Percentiles rank a stretch among this genome's conserved stretches.
Evolutionary conservation across 1,140 invertebrate species (phyloP).

Genomic region (Musca vetustissima): DNA sequence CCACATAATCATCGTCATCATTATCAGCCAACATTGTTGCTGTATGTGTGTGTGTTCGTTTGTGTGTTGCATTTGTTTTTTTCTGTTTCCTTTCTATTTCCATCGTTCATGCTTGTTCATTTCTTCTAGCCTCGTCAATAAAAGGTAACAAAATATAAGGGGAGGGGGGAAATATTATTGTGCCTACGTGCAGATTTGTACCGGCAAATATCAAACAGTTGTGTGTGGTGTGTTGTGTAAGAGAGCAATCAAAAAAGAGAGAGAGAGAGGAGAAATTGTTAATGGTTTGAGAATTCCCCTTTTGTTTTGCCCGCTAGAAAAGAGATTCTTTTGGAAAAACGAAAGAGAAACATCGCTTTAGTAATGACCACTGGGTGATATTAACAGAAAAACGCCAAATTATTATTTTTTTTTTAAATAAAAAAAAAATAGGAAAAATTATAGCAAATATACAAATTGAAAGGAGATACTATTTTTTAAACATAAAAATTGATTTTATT

Average conservation of each 20-base stretch:
- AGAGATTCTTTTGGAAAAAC: neutral
- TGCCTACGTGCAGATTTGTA: conserved; percentile 18
- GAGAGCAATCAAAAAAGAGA: neutral
- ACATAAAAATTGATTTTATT: no score
- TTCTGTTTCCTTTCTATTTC: neutral
- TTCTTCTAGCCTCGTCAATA: neutral
- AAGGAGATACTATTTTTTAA: no score
- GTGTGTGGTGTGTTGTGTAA: neutral
- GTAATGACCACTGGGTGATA: no score
- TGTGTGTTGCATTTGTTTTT: neutral
- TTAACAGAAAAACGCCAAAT: no score
- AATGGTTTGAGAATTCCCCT: no score
- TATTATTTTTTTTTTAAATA: no score
- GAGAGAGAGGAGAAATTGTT: no score
- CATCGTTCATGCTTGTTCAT: neutral
- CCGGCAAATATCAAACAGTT: conserved; percentile 9
- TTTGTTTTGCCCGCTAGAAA: neutral
- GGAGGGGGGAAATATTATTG: neutral
- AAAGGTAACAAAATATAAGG: neutral
- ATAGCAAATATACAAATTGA: no score
- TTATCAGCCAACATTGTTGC: neutral
- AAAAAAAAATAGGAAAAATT: no score
- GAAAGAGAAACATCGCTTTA: neutral
- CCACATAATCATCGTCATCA: no score
- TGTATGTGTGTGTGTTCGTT: neutral